Evolutionary conservation across 1,140 invertebrate species (phyloP), one percentile per base, ranked within the genome.

Genomic region (Pseudomyrmex flavicornis): DNA sequence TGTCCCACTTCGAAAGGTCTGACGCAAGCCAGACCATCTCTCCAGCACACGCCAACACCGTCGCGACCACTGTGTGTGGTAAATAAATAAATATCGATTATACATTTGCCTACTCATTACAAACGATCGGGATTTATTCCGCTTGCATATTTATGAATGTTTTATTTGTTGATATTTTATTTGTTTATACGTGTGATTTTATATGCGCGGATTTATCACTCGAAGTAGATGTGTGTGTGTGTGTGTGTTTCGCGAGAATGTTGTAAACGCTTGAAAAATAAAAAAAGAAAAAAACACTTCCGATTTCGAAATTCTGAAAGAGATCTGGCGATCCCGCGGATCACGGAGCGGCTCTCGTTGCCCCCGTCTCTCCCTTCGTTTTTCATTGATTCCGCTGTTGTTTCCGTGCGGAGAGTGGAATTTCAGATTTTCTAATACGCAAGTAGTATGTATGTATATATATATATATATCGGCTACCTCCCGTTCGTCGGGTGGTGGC

Each of bases 341-440:
- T 48, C 35, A 35, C 13, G 74, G 50, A 1, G 5, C 35, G 20
- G 20, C 62, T 66, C 75, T 56, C 63, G 75, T 69, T 66, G 48
- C 48, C 35, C 58, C 35, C 35, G 35, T 61, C 9, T 58, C 46
- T 35, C 10, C 15, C 46, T 35, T 62, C 62, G 52, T 77, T 77
- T 69, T 77, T 35, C 75, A 44, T 59, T 79, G 65, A 20, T 79
- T 79, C 65, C 20, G 44, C 20, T 17, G 63, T 63, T 46, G 44
- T 66, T 59, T 35, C 50, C 54, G 63, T 35, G 58, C 17, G 52
- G 22, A 58, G 35, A 20, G 20, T 69, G 63, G 26, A 79, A 69
- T 52, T 79, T 44, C 76, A 76, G 44, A 20, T 79, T 79, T 79
- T 82, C 50, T 88, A 90, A 70, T 85, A 82, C 75, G 87, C 89